phyloP scores from a whole-genome alignment of 1,140 invertebrate species.

The Bombus huntii region DNA sequence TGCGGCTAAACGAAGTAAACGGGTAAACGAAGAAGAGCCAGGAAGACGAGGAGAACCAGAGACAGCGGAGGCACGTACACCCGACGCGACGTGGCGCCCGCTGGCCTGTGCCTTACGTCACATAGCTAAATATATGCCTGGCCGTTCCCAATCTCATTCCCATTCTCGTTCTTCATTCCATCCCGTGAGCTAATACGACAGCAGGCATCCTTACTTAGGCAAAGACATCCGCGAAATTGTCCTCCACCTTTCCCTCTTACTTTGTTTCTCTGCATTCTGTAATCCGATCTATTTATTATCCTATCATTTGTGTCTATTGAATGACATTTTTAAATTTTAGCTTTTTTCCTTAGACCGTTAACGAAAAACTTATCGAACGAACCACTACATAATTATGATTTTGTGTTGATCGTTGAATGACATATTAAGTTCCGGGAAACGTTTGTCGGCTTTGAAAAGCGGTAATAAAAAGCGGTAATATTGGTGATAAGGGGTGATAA shows the following conservation, averaged over 20 bases:
- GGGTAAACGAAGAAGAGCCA: constrained; percentile 25
- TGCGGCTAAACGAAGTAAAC: too few species aligned
- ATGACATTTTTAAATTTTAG: background rate
- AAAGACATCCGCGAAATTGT: constrained; percentile 52
- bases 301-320: background rate
- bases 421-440: background rate
- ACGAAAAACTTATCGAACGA: too few species aligned
- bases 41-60: background rate
- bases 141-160: constrained; percentile 68
- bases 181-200: constrained; percentile 50
- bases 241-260: constrained; percentile 7
- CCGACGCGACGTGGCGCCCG: constrained; percentile 64
- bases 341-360: background rate
- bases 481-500: background rate
- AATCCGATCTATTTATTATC: constrained; percentile 29
- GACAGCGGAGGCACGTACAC: constrained; percentile 44
- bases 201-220: constrained; percentile 47
- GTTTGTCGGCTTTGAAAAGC: background rate
- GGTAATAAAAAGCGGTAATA: background rate
- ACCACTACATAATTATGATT: background rate
- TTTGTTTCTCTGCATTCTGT: constrained; percentile 19
- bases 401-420: too few species aligned
- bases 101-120: constrained; percentile 66
- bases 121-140: constrained; percentile 68
- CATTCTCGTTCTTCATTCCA: constrained; percentile 66